A percentile compares a stretch with the other conserved stretches of the same genome.
phyloP scores from a whole-genome alignment of 2,888 invertebrate species.

The Cryptosula pallasiana region DNA sequence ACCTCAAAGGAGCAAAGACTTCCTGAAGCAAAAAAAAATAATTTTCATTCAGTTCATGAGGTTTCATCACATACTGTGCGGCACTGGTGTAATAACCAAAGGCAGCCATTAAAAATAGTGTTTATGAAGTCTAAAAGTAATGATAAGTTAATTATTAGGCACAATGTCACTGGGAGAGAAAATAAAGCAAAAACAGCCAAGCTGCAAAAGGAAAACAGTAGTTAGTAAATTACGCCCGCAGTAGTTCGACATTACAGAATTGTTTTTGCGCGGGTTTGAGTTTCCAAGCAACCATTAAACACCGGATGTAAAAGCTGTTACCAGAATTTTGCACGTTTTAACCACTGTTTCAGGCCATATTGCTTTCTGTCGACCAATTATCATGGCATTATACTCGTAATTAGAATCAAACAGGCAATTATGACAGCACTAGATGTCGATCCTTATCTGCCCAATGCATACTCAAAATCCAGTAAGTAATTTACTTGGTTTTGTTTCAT shows the following conservation, averaged over 20 bases:
- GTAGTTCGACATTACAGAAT: no score
- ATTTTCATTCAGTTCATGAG: slow-evolving; percentile 7
- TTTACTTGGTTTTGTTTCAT: no score
- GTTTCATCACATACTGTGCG: neutral
- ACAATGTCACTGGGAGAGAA: neutral
- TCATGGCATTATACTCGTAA: neutral
- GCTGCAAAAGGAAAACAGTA: no score
- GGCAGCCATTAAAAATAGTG: no score
- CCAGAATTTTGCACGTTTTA: neutral
- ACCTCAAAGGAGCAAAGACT: slow-evolving; percentile 71
- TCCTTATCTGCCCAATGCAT: slow-evolving; percentile 12
- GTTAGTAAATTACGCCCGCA: no score
- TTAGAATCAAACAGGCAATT: no score
- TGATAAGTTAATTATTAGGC: neutral
- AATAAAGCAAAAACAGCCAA: neutral
- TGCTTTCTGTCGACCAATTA: neutral
- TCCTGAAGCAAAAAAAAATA: neutral
- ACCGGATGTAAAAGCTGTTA: neutral
- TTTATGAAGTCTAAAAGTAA: no score
- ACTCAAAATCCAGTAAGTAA: slow-evolving; percentile 19
- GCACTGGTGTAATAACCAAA: neutral
- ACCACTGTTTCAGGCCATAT: neutral
- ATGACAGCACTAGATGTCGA: slow-evolving; percentile 15
- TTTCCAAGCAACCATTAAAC: slow-evolving; percentile 8
- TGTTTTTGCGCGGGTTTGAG: neutral